Percentiles rank a stretch among this genome's conserved stretches.
Evolutionary conservation across 1,140 invertebrate species (phyloP).

Genomic region (Macrosteles quadrilineatus): DNA sequence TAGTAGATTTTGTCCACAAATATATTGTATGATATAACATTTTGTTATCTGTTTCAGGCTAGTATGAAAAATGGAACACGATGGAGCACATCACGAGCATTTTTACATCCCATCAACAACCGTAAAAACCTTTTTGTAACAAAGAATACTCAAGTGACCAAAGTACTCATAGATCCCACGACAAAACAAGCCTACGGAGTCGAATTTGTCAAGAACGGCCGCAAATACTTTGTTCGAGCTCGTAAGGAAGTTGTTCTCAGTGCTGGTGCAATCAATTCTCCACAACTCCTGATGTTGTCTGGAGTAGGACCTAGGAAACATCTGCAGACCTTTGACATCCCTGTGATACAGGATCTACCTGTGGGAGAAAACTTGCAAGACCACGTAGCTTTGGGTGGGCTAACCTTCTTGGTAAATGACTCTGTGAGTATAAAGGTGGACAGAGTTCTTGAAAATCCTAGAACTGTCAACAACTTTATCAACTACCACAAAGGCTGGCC

Average conservation of each 20-base stretch:
- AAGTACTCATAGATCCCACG: slow-evolving; percentile 69
- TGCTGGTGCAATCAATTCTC: slow-evolving; percentile 72
- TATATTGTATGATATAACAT: too few species aligned
- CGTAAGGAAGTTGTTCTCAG: slow-evolving; percentile 75
- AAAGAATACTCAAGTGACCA: slow-evolving; percentile 65
- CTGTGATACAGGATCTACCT: slow-evolving; percentile 66
- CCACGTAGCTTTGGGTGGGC: slow-evolving; percentile 68
- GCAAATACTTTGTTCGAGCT: slow-evolving; percentile 59
- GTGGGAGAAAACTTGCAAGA: slow-evolving; percentile 81
- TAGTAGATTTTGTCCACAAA: too few species aligned
- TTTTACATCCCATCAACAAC: slow-evolving; percentile 64
- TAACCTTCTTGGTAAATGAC: slow-evolving; percentile 65
- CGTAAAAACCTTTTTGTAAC: slow-evolving; percentile 66
- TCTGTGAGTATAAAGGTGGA: slow-evolving; percentile 45
- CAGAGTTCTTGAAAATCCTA: slow-evolving; percentile 39
- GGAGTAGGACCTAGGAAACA: slow-evolving; percentile 75
- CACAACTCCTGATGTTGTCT: slow-evolving; percentile 78
- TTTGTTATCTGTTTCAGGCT: too few species aligned
- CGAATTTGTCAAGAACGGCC: slow-evolving; percentile 57
- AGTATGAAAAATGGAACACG: slow-evolving; percentile 69
- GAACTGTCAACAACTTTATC: slow-evolving; percentile 52
- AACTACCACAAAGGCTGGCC: slow-evolving; percentile 65
- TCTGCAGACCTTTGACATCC: slow-evolving; percentile 59
- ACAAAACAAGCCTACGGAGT: slow-evolving; percentile 66
- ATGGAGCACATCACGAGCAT: slow-evolving; percentile 73